Evolutionary conservation across 2,888 invertebrate genomes (phyloP).

Genomic region (Rugalucina vietnamica): DNA sequence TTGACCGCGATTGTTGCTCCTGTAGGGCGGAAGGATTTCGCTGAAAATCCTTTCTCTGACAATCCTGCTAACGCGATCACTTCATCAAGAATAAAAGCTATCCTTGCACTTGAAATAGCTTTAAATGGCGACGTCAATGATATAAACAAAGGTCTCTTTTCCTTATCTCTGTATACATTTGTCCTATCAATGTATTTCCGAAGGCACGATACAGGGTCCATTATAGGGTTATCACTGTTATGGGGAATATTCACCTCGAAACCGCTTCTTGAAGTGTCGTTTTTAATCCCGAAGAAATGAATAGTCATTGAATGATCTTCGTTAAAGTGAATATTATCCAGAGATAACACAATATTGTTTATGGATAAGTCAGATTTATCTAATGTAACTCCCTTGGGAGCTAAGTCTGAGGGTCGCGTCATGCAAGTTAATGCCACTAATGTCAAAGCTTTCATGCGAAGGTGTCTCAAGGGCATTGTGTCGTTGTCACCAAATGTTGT

Average conservation of each 20-base stretch:
- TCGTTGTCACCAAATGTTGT: background rate
- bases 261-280: conserved; percentile 3
- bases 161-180: background rate
- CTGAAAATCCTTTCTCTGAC: conserved; percentile 3
- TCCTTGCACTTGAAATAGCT: background rate
- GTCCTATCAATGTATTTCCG: conserved; percentile 1
- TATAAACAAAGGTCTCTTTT: background rate
- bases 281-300: conserved; percentile 25
- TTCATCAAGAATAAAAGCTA: conserved; percentile 11
- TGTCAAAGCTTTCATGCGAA: background rate
- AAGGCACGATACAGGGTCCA: background rate
- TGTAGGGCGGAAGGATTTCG: conserved; percentile 22
- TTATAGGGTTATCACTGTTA: background rate
- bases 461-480: background rate
- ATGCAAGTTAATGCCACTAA: conserved; percentile 2
- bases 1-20: conserved; percentile 13
- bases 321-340: background rate
- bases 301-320: conserved; percentile 10
- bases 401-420: conserved; percentile 20
- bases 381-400: background rate
- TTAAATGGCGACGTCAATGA: background rate
- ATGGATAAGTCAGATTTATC: background rate
- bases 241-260: conserved; percentile 21
- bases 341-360: background rate
- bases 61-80: conserved; percentile 16